Conservation (phyloP, 2,888 invertebrate species). For the Didymodactylos carnosus region DNA sequence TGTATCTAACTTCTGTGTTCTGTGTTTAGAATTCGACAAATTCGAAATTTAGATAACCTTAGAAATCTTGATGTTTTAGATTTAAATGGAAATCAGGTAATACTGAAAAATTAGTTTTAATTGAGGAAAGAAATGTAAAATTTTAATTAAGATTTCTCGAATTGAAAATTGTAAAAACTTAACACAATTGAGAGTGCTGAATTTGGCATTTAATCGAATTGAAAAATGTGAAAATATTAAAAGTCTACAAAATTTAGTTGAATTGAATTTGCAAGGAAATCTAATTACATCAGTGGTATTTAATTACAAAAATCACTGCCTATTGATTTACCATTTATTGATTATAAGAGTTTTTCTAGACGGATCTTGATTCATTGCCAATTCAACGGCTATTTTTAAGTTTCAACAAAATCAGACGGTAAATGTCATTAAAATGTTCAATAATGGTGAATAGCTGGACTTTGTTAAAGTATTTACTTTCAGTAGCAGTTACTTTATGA, state of each 20-base stretch:
- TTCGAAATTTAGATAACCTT: constrained; percentile 49
- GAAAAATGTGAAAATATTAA: constrained; percentile 52
- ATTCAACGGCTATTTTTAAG: constrained; percentile 59
- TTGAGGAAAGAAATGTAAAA: neutral
- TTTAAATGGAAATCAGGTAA: constrained; percentile 57
- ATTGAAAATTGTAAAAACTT: constrained; percentile 48
- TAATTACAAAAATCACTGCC: neutral
- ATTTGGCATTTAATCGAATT: constrained; percentile 75
- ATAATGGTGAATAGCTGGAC: no score
- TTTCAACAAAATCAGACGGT: constrained; percentile 51
- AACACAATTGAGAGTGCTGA: constrained; percentile 62
- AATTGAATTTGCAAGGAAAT: constrained; percentile 69
- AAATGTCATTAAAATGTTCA: no score
- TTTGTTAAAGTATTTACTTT: no score
- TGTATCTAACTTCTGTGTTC: neutral
- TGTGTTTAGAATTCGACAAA: constrained; percentile 47
- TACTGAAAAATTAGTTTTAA: neutral
- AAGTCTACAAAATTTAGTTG: constrained; percentile 56
- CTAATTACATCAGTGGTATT: constrained; percentile 41
- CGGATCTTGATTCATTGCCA: constrained; percentile 57
- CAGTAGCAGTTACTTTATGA: no score
- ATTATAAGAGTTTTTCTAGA: constrained; percentile 39
- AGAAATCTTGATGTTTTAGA: constrained; percentile 68
- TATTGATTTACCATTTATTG: neutral
- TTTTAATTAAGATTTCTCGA: constrained; percentile 45